Evolutionary conservation across 2,113 vertebrate genomes (phyloP), one percentile per base, ranked within the genome.

Genomic region (cat (Felis catus)): DNA sequence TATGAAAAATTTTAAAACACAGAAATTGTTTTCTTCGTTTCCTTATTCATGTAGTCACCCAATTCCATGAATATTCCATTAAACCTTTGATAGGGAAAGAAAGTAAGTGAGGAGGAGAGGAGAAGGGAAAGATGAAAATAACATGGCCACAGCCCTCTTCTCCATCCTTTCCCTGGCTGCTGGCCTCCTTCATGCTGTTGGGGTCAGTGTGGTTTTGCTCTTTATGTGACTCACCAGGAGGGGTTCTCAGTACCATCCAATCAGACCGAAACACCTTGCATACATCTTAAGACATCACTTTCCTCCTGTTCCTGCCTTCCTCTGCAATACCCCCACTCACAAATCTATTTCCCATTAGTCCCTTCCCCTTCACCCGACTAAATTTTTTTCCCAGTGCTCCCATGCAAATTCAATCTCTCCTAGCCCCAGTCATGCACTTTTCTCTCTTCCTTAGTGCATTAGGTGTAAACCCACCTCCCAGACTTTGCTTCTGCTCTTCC

Each of bases 11-110:
- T 76, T 55, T 27, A n/a, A 94, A 63, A 80, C 1, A 25, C 2
- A 36, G 9, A 55, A 78, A 79, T 83, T 33, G n/a, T 92, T 83
- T 90, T 82, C 19, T 92, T 80, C 95, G 79, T 45, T 65, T 0
- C 13, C 5, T 80, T 84, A 33, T 48, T 78, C 7, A 73, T 16
- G 80, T 36, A 74, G 61, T 94, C 15, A 73, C 51, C 10, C 80
- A 80, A 61, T 66, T 39, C 23, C 10, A 81, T 53, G 79, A 33
- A 68, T 94, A 68, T 63, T 79, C 74, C 80, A 58, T 78, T 80
- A 76, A 68, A 80, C 19, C 80, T 84, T 27, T 36, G 58, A 27
- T 41, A 41, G 29, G 39, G 48, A 61, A 79, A 85, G 66, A 83
- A 74, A 61, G 45, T 33, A 25, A n/a, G 14, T 21, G 23, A 25